Evolutionary conservation across 2,888 invertebrate species (phyloP).

Genomic region (Lymantria monacha): DNA sequence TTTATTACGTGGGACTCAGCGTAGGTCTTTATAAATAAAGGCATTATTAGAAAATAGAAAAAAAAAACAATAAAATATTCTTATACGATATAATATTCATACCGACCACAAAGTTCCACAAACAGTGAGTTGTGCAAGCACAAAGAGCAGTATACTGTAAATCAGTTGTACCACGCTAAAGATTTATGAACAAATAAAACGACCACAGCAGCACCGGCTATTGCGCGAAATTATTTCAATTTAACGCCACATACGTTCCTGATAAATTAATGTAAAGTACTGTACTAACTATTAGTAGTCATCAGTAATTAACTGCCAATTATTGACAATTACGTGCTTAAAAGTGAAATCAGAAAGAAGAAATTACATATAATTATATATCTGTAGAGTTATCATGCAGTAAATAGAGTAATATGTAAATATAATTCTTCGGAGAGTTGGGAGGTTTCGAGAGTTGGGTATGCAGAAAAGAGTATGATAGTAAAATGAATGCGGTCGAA

Average conservation of each 20-base stretch:
- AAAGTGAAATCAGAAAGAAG: slow-evolving; percentile 21
- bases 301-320: slow-evolving; percentile 55
- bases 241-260: slow-evolving; percentile 57
- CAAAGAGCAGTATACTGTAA: slow-evolving; percentile 65
- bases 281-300: slow-evolving; percentile 42
- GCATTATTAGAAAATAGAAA: too few relatives aligned
- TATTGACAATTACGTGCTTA: slow-evolving; percentile 39
- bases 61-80: too few relatives aligned
- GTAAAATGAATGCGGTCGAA: too few relatives aligned
- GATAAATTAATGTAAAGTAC: slow-evolving; percentile 55
- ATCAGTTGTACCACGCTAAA: slow-evolving; percentile 63
- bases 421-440: too few relatives aligned
- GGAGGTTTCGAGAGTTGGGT: too few relatives aligned
- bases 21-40: too few relatives aligned
- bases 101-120: slow-evolving; percentile 47
- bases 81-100: too few relatives aligned
- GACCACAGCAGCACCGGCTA: slow-evolving; percentile 55
- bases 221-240: slow-evolving; percentile 70
- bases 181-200: slow-evolving; percentile 71
- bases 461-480: too few relatives aligned
- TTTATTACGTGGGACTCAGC: too few relatives aligned
- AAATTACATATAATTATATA: slow-evolving; percentile 4
- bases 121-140: slow-evolving; percentile 56
- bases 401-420: too few relatives aligned
- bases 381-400: too few relatives aligned